Base-by-base conservation (phyloP, 2,888 invertebrate genomes). In the Tetheella fluctuosa region DNA sequence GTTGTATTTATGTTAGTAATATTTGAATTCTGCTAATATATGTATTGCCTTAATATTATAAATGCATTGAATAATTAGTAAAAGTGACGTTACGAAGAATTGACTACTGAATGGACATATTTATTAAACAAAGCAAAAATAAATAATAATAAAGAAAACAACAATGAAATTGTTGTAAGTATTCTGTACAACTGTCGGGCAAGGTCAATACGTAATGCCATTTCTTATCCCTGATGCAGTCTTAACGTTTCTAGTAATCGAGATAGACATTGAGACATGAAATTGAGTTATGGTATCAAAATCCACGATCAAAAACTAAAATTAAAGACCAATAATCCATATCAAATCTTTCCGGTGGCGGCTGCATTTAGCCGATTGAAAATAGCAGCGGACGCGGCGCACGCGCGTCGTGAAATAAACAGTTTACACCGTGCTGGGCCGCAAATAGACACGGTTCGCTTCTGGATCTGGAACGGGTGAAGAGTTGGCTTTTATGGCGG, bases 351-450 rank as follows among this genome's bases (percentile, higher is more conserved):
- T 87, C 88, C 86, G 84, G 85, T 79, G 86, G 84, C 76, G 80
- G 83, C 86, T 87, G 86, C 83, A 85, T 89, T 82, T 88, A 88
- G 88, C 76, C 74, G 76, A 70, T 70, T 83, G 79, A 74, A 88
- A 90, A 89, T 90, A 90, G 87, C 82, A 68, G 73, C 80, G 83
- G 80, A 76, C 79, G 81, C 79, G 69, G 80, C 83, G 81, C 79
- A 74, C 74, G 81, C 83, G 85, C 84, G 73, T 77, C 76, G 34
- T 77, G 68, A 75, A 79, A 81, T 83, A 84, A 85, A 88, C 86
- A 83, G 80, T 84, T 84, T 81, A 81, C 78, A 71, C 72, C 48
- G 48, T 34, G 34, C 55, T 23, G 20, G 34, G 69, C 68, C 83
- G 75, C 74, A 88, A 89, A 89, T 89, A 87, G 86, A 79, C 65